phyloP scores from a whole-genome alignment of 64 coral and sea anemone genomes.

The Actinia equina region DNA sequence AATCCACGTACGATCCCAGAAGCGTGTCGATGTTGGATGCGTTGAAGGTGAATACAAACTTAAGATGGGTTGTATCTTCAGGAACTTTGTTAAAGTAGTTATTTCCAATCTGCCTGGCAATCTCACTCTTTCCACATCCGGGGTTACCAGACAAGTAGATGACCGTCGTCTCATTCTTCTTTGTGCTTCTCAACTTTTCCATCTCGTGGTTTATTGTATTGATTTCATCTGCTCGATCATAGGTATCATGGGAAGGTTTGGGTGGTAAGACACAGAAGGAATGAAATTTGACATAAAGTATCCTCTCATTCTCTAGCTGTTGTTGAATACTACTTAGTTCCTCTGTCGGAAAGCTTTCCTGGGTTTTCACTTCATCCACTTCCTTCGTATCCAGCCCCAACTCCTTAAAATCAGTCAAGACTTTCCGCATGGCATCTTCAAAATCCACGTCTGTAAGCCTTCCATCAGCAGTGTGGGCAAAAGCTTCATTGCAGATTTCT shows the following conservation, averaged over 20 bases:
- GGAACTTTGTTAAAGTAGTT: background rate
- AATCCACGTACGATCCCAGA: constrained; percentile 29
- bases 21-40: constrained; percentile 33
- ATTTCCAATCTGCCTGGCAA: constrained; percentile 6
- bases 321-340: background rate
- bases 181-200: constrained; percentile 1
- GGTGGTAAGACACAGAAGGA: constrained; percentile 48
- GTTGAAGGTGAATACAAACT: constrained; percentile 55
- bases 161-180: background rate
- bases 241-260: constrained; percentile 25
- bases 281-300: too few relatives aligned
- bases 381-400: background rate
- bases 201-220: constrained; percentile 11
- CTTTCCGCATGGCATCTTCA: constrained; percentile 20
- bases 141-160: constrained; percentile 32
- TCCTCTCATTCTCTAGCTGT: too few relatives aligned
- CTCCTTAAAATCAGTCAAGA: background rate
- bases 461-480: constrained; percentile 31
- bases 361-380: constrained; percentile 15
- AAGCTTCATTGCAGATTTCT: constrained; percentile 30
- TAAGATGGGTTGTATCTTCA: background rate
- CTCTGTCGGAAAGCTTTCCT: background rate
- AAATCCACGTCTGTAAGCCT: constrained; percentile 23
- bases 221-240: constrained; percentile 13
- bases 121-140: constrained; percentile 2